These are phyloP conservation scores for Papilio gigon DNA, from an alignment of 2,888 invertebrate species.

Conservation along the genomic window DNA sequence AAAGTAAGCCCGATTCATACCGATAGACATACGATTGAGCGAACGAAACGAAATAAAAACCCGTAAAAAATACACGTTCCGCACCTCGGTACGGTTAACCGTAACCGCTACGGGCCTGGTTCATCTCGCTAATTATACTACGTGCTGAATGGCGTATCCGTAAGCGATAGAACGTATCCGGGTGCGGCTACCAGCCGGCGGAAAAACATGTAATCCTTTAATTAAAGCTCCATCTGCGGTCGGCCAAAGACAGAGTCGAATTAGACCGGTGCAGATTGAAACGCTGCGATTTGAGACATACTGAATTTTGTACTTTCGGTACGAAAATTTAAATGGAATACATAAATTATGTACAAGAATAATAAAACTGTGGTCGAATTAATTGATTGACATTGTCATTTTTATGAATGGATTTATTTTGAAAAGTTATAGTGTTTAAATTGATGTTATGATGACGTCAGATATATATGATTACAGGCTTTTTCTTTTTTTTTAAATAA, in stretches of 20 bases:
- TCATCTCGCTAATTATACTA: slow-evolving; percentile 68
- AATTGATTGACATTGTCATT: too few species aligned
- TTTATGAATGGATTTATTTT: too few species aligned
- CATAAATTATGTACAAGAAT: too few species aligned
- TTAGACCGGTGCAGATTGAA: slow-evolving; percentile 43
- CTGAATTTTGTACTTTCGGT: background rate
- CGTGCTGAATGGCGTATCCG: slow-evolving; percentile 46
- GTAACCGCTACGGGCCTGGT: slow-evolving; percentile 57
- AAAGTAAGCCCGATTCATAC: slow-evolving; percentile 32
- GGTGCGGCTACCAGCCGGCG: slow-evolving; percentile 47
- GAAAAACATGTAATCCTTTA: slow-evolving; percentile 71
- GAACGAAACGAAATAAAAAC: slow-evolving; percentile 46
- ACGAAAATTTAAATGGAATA: slow-evolving; percentile 1
- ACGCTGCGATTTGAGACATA: slow-evolving; percentile 19
- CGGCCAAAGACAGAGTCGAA: slow-evolving; percentile 54
- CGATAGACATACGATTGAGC: slow-evolving; percentile 31
- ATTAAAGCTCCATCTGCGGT: slow-evolving; percentile 61
- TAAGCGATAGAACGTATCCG: slow-evolving; percentile 45
- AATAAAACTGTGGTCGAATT: too few species aligned
- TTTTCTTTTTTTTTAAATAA: too few species aligned
- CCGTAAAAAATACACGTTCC: slow-evolving; percentile 56
- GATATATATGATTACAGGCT: too few species aligned
- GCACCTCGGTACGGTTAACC: slow-evolving; percentile 62
- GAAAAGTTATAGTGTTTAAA: too few species aligned
- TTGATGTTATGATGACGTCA: too few species aligned